Conservation (phyloP, 2,797 vertebrate species). For the Aselliscus stoliczkanus region DNA sequence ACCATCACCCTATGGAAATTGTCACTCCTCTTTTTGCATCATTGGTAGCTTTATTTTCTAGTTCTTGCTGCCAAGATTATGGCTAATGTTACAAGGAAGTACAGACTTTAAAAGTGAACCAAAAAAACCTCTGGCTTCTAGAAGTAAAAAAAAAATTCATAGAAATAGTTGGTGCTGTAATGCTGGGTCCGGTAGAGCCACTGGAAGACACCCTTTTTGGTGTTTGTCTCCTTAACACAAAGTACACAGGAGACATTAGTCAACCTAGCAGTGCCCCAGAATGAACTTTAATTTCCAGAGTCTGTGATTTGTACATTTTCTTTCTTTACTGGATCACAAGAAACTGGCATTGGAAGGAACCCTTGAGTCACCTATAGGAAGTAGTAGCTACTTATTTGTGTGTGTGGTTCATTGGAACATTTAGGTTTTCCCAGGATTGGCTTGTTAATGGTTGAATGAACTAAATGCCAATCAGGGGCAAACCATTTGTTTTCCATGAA, state of each 20-base stretch:
- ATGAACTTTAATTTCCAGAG: neutral
- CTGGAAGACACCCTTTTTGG: neutral
- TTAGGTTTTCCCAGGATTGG: conserved; percentile 47
- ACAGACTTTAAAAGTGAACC: neutral
- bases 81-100: neutral
- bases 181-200: neutral
- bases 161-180: neutral
- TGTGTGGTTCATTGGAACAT: neutral
- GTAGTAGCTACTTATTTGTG: neutral
- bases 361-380: neutral
- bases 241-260: neutral
- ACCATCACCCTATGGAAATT: neutral
- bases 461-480: conserved; percentile 36
- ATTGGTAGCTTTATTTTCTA: conserved; percentile 1
- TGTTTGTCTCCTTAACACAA: neutral
- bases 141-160: neutral
- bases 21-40: neutral
- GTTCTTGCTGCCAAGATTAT: neutral
- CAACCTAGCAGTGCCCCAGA: neutral
- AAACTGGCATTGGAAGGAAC: neutral
- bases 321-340: neutral
- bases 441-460: conserved; percentile 48
- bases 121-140: neutral
- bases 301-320: neutral
- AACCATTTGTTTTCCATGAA: conserved; percentile 58